Evolutionary conservation across 2,888 invertebrate species (phyloP).

Genomic region (Boloria euphrosyne): DNA sequence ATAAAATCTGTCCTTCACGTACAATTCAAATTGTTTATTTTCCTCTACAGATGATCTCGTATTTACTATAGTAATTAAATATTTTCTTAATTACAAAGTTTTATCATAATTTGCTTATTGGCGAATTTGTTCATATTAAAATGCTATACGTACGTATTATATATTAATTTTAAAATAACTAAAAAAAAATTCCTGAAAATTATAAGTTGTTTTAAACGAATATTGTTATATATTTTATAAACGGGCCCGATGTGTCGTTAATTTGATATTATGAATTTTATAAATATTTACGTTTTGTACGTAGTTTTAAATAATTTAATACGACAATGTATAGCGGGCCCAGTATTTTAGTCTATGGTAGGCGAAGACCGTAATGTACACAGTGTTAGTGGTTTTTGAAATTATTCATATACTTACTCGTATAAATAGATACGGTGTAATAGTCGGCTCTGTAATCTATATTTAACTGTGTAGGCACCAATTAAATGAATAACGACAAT

Average conservation of each 20-base stretch:
- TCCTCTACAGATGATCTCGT: too few relatives aligned
- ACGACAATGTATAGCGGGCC: conserved; percentile 1
- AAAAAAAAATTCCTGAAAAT: background rate
- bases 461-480: conserved; percentile 46
- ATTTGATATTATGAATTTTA: background rate
- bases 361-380: conserved; percentile 2
- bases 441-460: conserved; percentile 28
- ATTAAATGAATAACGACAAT: conserved; percentile 73
- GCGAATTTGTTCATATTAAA: background rate
- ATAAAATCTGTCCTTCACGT: too few relatives aligned
- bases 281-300: background rate
- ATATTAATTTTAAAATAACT: background rate
- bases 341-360: conserved; percentile 1
- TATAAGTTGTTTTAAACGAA: background rate
- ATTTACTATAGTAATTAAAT: too few relatives aligned
- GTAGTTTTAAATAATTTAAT: background rate
- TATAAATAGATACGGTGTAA: conserved; percentile 16
- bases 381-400: conserved; percentile 15
- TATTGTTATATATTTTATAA: background rate
- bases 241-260: conserved; percentile 2
- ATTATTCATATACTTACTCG: conserved; percentile 5
- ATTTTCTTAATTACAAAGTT: background rate
- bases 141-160: background rate
- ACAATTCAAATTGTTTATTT: too few relatives aligned
- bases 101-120: conserved; percentile 3